Percentiles rank a stretch among this genome's conserved stretches.
These are phyloP conservation scores for Latrodectus elegans DNA, from an alignment of 2,888 invertebrate genomes.

Conservation along the genomic window DNA sequence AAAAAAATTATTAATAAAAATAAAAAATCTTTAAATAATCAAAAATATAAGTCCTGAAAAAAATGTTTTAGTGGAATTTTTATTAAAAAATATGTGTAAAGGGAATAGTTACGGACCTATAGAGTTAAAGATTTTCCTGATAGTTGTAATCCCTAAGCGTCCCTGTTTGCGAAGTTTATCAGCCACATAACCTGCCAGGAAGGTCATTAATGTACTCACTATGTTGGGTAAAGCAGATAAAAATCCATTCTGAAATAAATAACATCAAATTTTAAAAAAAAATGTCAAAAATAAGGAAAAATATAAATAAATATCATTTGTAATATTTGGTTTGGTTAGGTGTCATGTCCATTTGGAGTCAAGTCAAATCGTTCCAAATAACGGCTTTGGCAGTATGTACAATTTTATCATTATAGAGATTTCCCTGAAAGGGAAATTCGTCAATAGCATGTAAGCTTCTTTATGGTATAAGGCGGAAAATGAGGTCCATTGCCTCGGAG, in stretches of 20 bases:
- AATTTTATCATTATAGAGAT: too few relatives aligned
- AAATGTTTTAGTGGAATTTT: neutral
- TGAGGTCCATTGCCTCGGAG: too few relatives aligned
- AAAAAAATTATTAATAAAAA: neutral
- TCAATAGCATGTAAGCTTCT: too few relatives aligned
- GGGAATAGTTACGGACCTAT: neutral
- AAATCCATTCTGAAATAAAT: conserved; percentile 8
- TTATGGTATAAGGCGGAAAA: too few relatives aligned
- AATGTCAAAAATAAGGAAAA: too few relatives aligned
- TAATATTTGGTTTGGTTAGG: too few relatives aligned
- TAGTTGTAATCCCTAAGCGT: neutral
- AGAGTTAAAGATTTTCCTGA: conserved; percentile 14
- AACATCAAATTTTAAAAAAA: neutral
- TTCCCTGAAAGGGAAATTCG: too few relatives aligned
- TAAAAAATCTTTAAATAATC: neutral
- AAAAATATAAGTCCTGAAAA: neutral
- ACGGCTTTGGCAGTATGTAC: too few relatives aligned
- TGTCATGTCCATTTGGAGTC: too few relatives aligned
- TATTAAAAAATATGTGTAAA: neutral
- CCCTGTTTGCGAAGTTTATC: neutral
- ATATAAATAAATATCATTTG: too few relatives aligned
- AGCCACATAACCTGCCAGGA: neutral
- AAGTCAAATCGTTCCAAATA: too few relatives aligned
- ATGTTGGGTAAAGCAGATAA: conserved; percentile 7
- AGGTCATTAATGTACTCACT: neutral